These are phyloP conservation scores for Bemisia tabaci DNA, from an alignment of 1,140 invertebrate species.

Conservation along the genomic window DNA sequence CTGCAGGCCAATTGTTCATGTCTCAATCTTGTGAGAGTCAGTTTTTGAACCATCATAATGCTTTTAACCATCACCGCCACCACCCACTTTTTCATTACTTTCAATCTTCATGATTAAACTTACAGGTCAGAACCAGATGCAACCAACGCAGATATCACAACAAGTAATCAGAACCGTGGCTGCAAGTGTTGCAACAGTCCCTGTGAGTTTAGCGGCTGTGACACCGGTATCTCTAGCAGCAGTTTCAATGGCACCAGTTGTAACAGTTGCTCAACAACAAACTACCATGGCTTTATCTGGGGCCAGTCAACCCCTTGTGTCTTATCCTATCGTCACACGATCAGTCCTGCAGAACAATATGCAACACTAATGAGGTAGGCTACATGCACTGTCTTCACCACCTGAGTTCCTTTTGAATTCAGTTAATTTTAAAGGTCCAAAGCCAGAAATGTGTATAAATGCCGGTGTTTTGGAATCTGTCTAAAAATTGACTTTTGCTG, in stretches of 20 bases:
- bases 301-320: slow-evolving; percentile 42
- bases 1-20: no score
- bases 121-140: no score
- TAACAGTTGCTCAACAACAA: slow-evolving; percentile 37
- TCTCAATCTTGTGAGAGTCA: not conserved
- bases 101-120: slow-evolving; percentile 11
- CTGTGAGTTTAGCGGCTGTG: slow-evolving; percentile 43
- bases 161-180: slow-evolving; percentile 41
- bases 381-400: no score
- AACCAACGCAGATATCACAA: slow-evolving; percentile 29
- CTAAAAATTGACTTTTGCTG: no score
- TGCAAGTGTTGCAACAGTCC: slow-evolving; percentile 46
- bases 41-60: not conserved
- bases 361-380: no score
- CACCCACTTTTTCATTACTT: not conserved
- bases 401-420: no score
- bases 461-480: no score
- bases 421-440: no score
- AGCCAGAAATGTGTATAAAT: no score
- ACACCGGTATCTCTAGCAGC: slow-evolving; percentile 40
- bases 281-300: slow-evolving; percentile 30
- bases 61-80: no score
- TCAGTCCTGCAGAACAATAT: no score
- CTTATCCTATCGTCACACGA: slow-evolving; percentile 55
- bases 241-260: slow-evolving; percentile 43